Percentiles rank a stretch among this genome's conserved stretches.
These are phyloP conservation scores for Myrmecophaga tridactyla DNA, from an alignment of 2,113 vertebrate species.

Conservation along the genomic window DNA sequence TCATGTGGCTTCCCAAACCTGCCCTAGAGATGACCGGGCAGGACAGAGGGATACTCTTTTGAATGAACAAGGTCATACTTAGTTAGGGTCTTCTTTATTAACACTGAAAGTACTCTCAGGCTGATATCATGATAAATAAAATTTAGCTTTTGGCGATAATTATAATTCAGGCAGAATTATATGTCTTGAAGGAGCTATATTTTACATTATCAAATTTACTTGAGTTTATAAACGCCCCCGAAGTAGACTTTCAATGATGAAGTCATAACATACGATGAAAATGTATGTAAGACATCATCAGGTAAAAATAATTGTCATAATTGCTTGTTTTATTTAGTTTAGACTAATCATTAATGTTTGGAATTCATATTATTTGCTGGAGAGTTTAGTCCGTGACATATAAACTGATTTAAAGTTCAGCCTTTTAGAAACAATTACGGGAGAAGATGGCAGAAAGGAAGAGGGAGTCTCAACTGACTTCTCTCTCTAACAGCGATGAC, in stretches of 20 bases:
- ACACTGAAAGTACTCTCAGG: not conserved
- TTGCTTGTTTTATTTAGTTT: not conserved
- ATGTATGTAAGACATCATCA: accelerated
- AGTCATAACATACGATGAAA: not conserved
- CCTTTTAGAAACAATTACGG: not conserved
- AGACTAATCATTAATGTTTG: not conserved
- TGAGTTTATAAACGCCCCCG: not conserved
- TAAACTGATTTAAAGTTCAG: not conserved
- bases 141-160: slow-evolving; percentile 5
- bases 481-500: not conserved
- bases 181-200: not conserved
- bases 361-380: not conserved
- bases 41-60: not conserved
- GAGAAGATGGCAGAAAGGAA: not conserved
- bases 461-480: not conserved
- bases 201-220: not conserved
- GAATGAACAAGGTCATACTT: not conserved
- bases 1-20: accelerated
- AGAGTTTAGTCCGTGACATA: not conserved
- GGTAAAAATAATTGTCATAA: not conserved
- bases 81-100: not conserved
- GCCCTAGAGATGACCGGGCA: not conserved
- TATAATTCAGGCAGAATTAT: not conserved
- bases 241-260: not conserved
- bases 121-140: not conserved